These are phyloP conservation scores for Mormoops blainvillei DNA, from an alignment of 2,113 vertebrate genomes.

Conservation along the genomic window DNA sequence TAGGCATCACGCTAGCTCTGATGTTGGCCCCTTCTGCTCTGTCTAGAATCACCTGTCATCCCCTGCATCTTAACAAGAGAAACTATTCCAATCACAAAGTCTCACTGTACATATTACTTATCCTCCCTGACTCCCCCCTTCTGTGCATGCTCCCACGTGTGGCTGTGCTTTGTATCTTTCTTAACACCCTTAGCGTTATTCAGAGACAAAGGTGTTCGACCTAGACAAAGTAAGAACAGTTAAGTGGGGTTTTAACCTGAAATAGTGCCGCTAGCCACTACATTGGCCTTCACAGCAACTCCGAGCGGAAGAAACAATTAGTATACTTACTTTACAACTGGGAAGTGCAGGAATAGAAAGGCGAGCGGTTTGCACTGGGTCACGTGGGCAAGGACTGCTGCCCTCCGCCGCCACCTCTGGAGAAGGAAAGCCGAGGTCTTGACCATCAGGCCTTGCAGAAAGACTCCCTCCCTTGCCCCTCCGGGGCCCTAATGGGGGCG, in stretches of 20 bases:
- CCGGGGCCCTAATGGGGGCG: rapidly evolving
- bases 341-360: background rate
- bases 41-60: background rate
- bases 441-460: rapidly evolving
- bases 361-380: background rate
- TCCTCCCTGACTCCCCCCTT: background rate
- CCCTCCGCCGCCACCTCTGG: rapidly evolving
- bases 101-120: background rate
- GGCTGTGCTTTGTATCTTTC: background rate
- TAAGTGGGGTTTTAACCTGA: background rate
- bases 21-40: background rate
- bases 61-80: background rate
- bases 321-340: background rate
- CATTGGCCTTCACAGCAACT: background rate
- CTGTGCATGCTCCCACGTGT: background rate
- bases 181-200: background rate
- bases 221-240: background rate
- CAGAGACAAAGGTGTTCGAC: background rate
- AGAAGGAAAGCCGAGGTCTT: background rate
- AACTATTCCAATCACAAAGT: background rate
- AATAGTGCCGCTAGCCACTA: background rate
- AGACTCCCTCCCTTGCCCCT: background rate
- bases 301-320: background rate
- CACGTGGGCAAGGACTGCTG: rapidly evolving
- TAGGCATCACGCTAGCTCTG: background rate